Base-by-base conservation (phyloP, 2,113 vertebrate genomes). In the Platichthys stellatus region DNA sequence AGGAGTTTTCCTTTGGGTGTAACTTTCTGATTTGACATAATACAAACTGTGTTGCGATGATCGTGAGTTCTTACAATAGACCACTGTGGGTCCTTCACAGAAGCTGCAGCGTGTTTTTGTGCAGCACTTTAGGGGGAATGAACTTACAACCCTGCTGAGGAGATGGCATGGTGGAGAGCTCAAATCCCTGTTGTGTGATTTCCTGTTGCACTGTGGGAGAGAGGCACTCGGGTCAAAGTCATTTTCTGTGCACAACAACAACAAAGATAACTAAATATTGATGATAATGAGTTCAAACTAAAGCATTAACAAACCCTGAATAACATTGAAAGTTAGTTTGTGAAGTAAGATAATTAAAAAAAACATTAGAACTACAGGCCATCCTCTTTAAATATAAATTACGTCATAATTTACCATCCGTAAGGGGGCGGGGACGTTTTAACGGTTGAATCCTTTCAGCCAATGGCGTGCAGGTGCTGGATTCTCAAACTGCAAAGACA, bases 371-470 rank as follows among this genome's bases (percentile, higher is more conserved):
- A 64, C 24, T 26, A 18, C 14, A 28, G 12, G 18, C 40, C 11
- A 43, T 31, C 58, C 12, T 47, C 18, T 65, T 66, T 45, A 35
- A 40, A 67, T 72, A 59, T 49, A 75, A 84, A 90, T 93, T 85
- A 94, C 89, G 91, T 91, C 88, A 94, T 93, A 82, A 83, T 76
- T 69, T 24, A 88, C 69, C 72, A 90, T 90, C 89, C 78, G 82
- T 82, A 72, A 60, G 81, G 72, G 69, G 92, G 93, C 4, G 80
- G 83, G 58, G 17, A 26, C 57, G 1, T 45, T 51, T 45, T 63
- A 90, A 91, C 84, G 77, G 87, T 88, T 86, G 82, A 87, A 76
- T 86, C 63, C 14, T 76, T 51, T n/a, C 15, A 76, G 49, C 94
- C 92, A 94, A 93, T 93, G 20, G 81, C 23, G 63, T 70, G 69